Evolutionary conservation across 1,140 invertebrate species (phyloP).

Genomic region (Aphelinus certus): DNA sequence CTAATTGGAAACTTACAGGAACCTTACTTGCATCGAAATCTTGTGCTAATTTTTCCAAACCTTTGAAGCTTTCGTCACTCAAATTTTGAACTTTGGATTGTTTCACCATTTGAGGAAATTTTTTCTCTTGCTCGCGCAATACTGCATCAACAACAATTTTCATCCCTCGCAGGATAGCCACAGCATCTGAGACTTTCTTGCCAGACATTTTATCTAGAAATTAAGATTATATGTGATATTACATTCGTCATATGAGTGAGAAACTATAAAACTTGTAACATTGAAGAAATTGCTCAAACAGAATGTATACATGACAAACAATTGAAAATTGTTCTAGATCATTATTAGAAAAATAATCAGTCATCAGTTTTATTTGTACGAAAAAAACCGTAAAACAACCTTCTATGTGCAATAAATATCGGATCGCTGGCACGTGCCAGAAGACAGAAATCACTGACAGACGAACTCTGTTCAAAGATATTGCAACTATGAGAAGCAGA

Average conservation of each 20-base stretch:
- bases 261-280: no score
- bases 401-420: not conserved
- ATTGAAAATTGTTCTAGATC: no score
- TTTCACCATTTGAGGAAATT: slow-evolving; percentile 48
- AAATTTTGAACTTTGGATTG: slow-evolving; percentile 47
- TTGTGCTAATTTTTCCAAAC: slow-evolving; percentile 47
- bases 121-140: slow-evolving; percentile 54
- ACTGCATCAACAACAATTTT: slow-evolving; percentile 54
- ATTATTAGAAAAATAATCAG: no score
- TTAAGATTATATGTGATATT: not conserved
- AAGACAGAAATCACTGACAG: not conserved
- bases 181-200: slow-evolving; percentile 53
- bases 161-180: slow-evolving; percentile 55
- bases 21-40: slow-evolving; percentile 61
- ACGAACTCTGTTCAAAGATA: slow-evolving; percentile 8
- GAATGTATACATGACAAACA: no score
- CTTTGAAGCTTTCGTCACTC: slow-evolving; percentile 48
- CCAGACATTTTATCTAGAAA: slow-evolving; percentile 53
- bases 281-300: no score
- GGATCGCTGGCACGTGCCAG: not conserved
- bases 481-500: not conserved
- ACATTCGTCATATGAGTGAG: not conserved
- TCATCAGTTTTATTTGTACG: no score
- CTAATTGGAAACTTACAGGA: slow-evolving; percentile 59
- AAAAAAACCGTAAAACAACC: not conserved